Conservation (phyloP, 1,140 invertebrate species). For the Cataglyphis hispanica region DNA sequence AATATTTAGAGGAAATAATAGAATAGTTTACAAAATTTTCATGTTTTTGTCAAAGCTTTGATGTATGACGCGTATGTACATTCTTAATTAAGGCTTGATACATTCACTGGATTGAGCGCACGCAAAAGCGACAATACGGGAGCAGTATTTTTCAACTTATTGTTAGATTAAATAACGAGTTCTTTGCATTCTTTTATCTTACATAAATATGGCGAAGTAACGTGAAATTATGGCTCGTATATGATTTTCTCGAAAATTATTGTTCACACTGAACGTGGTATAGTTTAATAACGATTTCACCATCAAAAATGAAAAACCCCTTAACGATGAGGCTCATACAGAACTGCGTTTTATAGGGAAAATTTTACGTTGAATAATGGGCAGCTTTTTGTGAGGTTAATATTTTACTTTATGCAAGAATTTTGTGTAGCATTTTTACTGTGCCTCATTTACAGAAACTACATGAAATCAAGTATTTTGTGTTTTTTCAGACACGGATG, state of each 20-base stretch:
- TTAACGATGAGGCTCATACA: conserved; percentile 23
- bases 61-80: too few relatives aligned
- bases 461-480: conserved; percentile 29
- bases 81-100: conserved; percentile 19
- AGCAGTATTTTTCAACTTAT: conserved; percentile 16
- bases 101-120: background rate
- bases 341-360: background rate
- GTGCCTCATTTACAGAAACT: conserved; percentile 28
- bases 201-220: background rate
- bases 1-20: too few relatives aligned
- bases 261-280: background rate
- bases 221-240: conserved; percentile 24
- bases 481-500: conserved; percentile 46
- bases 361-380: conserved; percentile 41
- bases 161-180: conserved; percentile 22
- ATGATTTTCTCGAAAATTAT: background rate
- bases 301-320: conserved; percentile 27
- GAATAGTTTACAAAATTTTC: too few relatives aligned
- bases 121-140: background rate
- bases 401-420: conserved; percentile 17
- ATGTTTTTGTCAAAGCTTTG: too few relatives aligned
- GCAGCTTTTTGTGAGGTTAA: conserved; percentile 40
- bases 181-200: conserved; percentile 6
- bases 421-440: conserved; percentile 7
- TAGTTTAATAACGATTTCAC: background rate